phyloP scores from a whole-genome alignment of 2,888 invertebrate genomes.

The Polyommatus iphigenia region DNA sequence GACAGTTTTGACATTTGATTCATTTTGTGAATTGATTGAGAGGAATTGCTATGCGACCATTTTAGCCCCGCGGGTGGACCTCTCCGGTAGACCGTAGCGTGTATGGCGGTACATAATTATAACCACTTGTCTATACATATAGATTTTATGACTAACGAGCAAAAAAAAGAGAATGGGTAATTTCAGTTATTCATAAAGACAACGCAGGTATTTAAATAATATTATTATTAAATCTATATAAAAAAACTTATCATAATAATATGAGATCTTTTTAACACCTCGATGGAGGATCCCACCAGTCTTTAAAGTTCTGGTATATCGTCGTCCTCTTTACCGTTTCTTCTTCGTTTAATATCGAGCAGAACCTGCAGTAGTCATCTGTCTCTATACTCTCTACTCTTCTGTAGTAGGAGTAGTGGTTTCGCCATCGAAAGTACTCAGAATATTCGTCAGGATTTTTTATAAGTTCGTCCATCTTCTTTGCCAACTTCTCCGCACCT shows the following conservation, averaged over 20 bases:
- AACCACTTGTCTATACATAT: no score
- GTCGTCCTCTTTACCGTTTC: constrained; percentile 48
- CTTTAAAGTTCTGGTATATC: constrained; percentile 52
- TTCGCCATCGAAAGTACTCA: constrained; percentile 64
- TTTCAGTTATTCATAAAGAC: no score
- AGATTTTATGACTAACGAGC: no score
- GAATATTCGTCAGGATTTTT: constrained; percentile 54
- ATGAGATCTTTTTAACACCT: constrained; percentile 34
- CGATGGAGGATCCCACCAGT: constrained; percentile 60
- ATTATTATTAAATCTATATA: no score
- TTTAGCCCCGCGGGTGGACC: no score
- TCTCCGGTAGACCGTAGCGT: no score
- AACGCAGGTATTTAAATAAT: no score
- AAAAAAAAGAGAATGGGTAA: no score
- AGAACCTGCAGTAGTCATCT: constrained; percentile 65
- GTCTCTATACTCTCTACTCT: constrained; percentile 53
- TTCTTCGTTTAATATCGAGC: constrained; percentile 57
- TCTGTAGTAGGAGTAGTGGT: constrained; percentile 59
- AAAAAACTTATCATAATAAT: background rate
- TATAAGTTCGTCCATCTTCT: constrained; percentile 57
- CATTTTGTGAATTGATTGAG: no score
- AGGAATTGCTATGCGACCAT: no score
- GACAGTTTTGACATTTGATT: no score
- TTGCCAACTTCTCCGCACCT: constrained; percentile 51
- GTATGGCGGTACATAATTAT: no score